Base-by-base conservation (phyloP, 2,113 vertebrate species). In the Toxotes jaculatrix region DNA sequence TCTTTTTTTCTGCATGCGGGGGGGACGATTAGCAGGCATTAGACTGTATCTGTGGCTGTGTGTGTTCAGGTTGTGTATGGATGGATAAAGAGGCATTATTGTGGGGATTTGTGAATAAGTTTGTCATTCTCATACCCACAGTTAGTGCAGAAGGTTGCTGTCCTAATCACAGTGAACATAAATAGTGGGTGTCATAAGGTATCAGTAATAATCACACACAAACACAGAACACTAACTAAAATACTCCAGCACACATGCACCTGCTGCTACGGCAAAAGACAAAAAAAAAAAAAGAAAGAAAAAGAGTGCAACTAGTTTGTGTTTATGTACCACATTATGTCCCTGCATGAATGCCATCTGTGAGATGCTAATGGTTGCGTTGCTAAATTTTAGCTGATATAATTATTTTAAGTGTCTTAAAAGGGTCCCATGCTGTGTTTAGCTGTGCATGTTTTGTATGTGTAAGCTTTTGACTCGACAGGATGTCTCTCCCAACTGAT, bases 171-270 rank as follows among this genome's bases (percentile, higher is more conserved):
- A 55, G 21, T 32, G 68, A 81, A 80, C 74, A 83, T 62, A 81
- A 79, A 79, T 74, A 63, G 74, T 59, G 82, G 84, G 55, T 56
- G 17, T 79, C 38, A 83, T 74, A 76, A 79, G 38, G 49, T 87
- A 72, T 77, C 63, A 68, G 56, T 43, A 67, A 79, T 63, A 71
- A 80, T 70, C 65, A 16, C 63, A 77, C 55, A 60, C 75, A 86
- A 63, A 51, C 77, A 69, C 56, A 61, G 11, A n/a, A 55, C 21
- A n/a, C 63, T 5, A 23, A 19, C 49, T 56, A 27, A 67, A 73
- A 72, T n/a, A 36, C 64, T 40, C 36, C 40, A 23, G 65, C 61
- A 78, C 66, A 79, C 11, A 66, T 38, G 66, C 82, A 87, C 63
- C 74, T 79, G 69, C 74, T 74, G 34, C 45, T 49, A 17, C 65